A percentile compares a stretch with the other conserved stretches of the same genome.
These are phyloP conservation scores for Tonatia bakeri DNA, from an alignment of 2,113 vertebrate species.

Conservation along the genomic window DNA sequence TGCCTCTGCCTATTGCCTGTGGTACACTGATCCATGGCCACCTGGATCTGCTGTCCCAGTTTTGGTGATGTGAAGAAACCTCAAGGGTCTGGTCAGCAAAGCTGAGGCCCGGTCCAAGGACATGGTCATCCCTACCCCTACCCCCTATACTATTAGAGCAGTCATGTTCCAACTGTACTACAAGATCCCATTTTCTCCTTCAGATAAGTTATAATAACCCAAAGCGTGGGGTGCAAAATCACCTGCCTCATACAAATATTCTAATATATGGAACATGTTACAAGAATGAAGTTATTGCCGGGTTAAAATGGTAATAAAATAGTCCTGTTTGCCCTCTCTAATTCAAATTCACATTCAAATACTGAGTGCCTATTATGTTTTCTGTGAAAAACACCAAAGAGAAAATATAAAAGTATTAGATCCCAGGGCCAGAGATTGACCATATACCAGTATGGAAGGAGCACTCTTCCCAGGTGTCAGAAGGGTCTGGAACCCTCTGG, in stretches of 20 bases:
- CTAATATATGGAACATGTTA: background rate
- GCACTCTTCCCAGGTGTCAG: background rate
- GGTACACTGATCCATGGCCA: background rate
- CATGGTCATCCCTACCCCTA: rapidly evolving
- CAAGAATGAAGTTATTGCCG: background rate
- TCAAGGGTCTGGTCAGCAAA: background rate
- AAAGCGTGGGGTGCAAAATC: background rate
- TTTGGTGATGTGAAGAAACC: background rate
- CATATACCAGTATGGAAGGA: background rate
- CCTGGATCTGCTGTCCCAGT: background rate
- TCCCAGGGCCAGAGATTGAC: background rate
- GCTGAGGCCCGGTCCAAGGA: background rate
- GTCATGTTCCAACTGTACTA: background rate
- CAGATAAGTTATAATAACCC: background rate
- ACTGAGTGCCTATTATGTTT: background rate
- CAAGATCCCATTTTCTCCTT: slow-evolving; percentile 5
- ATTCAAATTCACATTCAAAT: background rate
- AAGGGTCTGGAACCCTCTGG: background rate
- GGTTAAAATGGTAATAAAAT: background rate
- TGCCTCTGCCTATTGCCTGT: background rate
- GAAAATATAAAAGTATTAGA: background rate
- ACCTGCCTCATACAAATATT: background rate
- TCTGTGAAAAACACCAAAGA: background rate
- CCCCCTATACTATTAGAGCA: background rate
- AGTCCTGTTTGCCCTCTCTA: background rate